Base-by-base conservation (phyloP, 1,140 invertebrate genomes). In the Oedothorax gibbosus region DNA sequence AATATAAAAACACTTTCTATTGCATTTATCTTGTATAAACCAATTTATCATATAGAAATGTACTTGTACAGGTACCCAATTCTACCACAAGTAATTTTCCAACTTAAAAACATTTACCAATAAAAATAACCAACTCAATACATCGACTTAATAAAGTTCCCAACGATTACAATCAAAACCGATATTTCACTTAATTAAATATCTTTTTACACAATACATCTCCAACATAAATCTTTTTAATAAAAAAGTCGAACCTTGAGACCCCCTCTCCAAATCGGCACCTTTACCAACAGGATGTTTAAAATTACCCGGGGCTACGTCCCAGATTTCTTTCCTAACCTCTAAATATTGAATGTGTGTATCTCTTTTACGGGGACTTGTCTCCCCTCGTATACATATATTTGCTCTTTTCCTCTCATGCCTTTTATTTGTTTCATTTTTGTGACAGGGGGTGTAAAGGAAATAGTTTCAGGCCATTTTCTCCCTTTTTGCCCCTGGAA, bases 261-360 rank as follows among this genome's bases (percentile, higher is more conserved):
- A n/a, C n/a, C n/a, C n/a, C n/a, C n/a, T n/a, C n/a, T 35, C 35
- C 2, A 35, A 49, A 75, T 75, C 60, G 18, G 72, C 72, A 75
- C 72, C 72, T 75, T 21, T 8, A 21, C 9, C 56, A 18, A 21
- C 21, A 60, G 60, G 62, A 66, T 79, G 77, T 79, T 79, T 79
- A 65, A 65, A 79, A 79, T 79, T 54, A 79, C 77, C 77, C 20
- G 15, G 54, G 77, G 77, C 62, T 54, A 65, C 54, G 66, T 53
- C 50, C n/a, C n/a, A 66, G 77, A 35, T 79, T 79, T 79, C 77
- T 68, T 79, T 79, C 56, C 77, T 35, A 79, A 53, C 77, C 62
- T 49, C 62, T 79, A 79, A 79, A 79, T 79, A 79, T 79, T 79
- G 77, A 79, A 79, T 79, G 62, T 66, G 15, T 79, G 77, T 79